Base-by-base conservation (phyloP, 2,113 vertebrate genomes). In the Callipepla squamata region DNA sequence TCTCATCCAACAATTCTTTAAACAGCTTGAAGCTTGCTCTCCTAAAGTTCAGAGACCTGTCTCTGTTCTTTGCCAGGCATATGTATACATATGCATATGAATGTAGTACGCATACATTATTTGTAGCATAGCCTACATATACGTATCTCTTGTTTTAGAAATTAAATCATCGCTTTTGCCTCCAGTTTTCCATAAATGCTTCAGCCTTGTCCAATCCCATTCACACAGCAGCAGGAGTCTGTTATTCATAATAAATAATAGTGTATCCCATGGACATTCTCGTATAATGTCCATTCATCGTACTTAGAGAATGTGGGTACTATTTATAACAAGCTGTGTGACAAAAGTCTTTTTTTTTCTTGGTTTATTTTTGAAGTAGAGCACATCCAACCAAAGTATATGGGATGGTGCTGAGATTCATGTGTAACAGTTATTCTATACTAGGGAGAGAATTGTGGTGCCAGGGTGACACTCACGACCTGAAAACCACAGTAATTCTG, bases 191-290 rank as follows among this genome's bases (percentile, higher is more conserved):
- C 38, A 34, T 25, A 82, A 94, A 79, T 73, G 18, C 20, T 51
- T 94, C 42, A 50, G 22, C 5, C 87, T 80, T 45, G 48, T 21
- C 77, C 72, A 76, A 53, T 93, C 38, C 69, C 34, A 69, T 93
- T 88, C 73, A 44, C 28, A n/a, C 28, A 21, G 16, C 84, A 96
- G 75, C 65, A 87, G 90, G 81, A 96, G 73, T 80, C 53, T 82
- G 51, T 94, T 89, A 89, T 66, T 79, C 62, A 23, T 73, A 92
- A 87, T 81, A 92, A 94, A 86, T 80, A 94, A 87, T 50, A 78
- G 25, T 34, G 65, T 22, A 22, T 75, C 50, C 18, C 32, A n/a
- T 47, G 30, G 47, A 73, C 23, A 51, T 50, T 88, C 14, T 84
- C 17, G 74, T 21, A 88, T 92, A 36, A 53, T 80, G 87, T 47